Conservation (phyloP, 2,888 invertebrate species). For the Stratiomys singularior region DNA sequence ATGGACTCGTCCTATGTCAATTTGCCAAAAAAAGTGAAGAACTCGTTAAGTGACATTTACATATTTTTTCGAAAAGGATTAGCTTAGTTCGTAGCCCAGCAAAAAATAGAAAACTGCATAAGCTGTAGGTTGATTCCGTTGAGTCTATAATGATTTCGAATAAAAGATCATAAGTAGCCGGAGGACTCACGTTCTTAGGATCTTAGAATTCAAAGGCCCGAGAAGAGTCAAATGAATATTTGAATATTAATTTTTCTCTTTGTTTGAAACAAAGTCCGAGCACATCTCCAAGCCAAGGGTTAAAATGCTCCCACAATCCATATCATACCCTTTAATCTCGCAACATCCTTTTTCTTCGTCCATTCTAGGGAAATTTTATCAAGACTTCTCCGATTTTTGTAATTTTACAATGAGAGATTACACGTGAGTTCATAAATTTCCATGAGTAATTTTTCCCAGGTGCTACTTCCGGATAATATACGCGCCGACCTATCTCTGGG, state of each 20-base stretch:
- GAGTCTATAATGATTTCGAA: too few species aligned
- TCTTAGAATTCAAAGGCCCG: background rate
- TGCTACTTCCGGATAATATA: conserved; percentile 15
- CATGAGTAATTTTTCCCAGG: conserved; percentile 44
- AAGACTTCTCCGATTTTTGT: conserved; percentile 10
- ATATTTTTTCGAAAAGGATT: background rate
- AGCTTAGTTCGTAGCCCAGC: too few species aligned
- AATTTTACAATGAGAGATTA: conserved; percentile 42
- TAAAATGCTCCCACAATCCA: background rate
- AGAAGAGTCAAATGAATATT: too few species aligned
- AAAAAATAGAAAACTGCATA: too few species aligned
- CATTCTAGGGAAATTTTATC: background rate
- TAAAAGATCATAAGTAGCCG: too few species aligned
- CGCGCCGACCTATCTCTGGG: background rate
- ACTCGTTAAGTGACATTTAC: conserved; percentile 1
- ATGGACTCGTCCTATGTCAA: background rate
- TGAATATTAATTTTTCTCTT: background rate
- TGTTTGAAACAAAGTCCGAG: too few species aligned
- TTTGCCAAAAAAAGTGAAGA: background rate
- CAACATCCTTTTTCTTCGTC: background rate
- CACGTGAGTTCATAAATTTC: conserved; percentile 46
- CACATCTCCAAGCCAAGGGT: background rate
- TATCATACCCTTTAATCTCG: background rate
- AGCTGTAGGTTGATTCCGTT: too few species aligned
- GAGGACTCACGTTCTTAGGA: too few species aligned